Evolutionary conservation across 2,888 invertebrate genomes (phyloP).

Genomic region (Alloscopus bannaensis): DNA sequence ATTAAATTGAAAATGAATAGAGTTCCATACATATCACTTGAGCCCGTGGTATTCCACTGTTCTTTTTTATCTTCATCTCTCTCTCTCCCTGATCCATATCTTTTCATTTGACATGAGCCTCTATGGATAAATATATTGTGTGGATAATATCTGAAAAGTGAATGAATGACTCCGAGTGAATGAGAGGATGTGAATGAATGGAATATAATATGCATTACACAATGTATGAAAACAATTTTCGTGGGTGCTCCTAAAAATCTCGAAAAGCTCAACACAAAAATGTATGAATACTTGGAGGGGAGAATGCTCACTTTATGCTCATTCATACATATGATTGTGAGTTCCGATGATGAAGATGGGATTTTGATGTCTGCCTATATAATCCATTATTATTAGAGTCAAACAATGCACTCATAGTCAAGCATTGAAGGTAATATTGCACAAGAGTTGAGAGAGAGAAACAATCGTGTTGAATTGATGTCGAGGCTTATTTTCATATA

Average conservation of each 20-base stretch:
- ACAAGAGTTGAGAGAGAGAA: neutral
- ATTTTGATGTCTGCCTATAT: conserved; percentile 59
- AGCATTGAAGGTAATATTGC: neutral
- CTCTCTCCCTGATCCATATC: conserved; percentile 13
- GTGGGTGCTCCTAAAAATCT: conserved; percentile 1
- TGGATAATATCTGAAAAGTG: conserved; percentile 32
- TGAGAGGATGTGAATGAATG: conserved; percentile 34
- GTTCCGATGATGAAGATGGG: conserved; percentile 39
- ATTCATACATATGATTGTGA: neutral
- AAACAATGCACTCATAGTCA: neutral
- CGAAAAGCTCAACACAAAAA: too few species aligned
- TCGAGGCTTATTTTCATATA: neutral
- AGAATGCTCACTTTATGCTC: neutral
- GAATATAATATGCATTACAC: neutral
- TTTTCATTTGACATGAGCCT: conserved; percentile 26
- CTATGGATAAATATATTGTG: conserved; percentile 7
- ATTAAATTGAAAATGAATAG: conserved; percentile 67
- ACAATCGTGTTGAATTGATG: conserved; percentile 23
- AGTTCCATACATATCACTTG: conserved; percentile 31
- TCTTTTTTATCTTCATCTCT: conserved; percentile 39
- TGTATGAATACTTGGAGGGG: neutral
- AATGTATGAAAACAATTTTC: conserved; percentile 34
- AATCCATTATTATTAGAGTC: conserved; percentile 41
- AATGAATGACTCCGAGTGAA: conserved; percentile 24
- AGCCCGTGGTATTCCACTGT: too few species aligned